Evolutionary conservation across 2,797 vertebrate species (phyloP), one percentile per base, ranked within the genome.

Genomic region (Amblyopsis hoosieri): DNA sequence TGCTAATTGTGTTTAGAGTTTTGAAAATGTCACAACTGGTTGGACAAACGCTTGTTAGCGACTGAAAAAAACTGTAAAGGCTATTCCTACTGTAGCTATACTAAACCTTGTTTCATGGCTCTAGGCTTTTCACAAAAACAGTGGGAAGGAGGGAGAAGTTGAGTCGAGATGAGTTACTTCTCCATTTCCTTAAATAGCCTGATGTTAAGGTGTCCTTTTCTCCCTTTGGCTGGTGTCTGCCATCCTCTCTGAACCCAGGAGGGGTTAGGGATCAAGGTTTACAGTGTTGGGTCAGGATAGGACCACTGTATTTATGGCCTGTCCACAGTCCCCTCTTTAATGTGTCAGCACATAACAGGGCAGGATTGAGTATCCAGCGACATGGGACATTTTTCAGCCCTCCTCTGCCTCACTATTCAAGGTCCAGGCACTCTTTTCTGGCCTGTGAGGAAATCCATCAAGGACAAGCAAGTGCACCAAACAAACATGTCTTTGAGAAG

Each of bases 311-410:
- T 91, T 90, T 89, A 86, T 84, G 77, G 61, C 54, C 72, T 60
- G 68, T 62, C 72, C 45, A 12, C 12, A 33, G 45, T 56, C 69
- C 48, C 58, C 67, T 80, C 71, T 87, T 85, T 82, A 78, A 90
- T 85, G 74, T 75, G 79, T 88, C 89, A 87, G 71, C 79, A 75
- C 79, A 84, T 45, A 91, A 90, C 69, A 48, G 89, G 84, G 69
- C 63, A 87, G 78, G 82, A 90, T 89, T 88, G 90, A 91, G 86
- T 84, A 82, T 85, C 71, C 82, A 57, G 37, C 72, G 84, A 90
- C 87, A 89, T 57, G 85, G 72, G 67, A 63, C 86, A 90, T 91
- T 91, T 91, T 89, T 91, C 90, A 91, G 68, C 5, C 61, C 72
- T 82, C 29, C 62, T 69, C 75, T 62, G 67, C 69, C 65, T 53